A percentile compares a stretch with the other conserved stretches of the same genome.
Evolutionary conservation across 2,113 vertebrate species (phyloP).

Genomic region (Ellobius talpinus): DNA sequence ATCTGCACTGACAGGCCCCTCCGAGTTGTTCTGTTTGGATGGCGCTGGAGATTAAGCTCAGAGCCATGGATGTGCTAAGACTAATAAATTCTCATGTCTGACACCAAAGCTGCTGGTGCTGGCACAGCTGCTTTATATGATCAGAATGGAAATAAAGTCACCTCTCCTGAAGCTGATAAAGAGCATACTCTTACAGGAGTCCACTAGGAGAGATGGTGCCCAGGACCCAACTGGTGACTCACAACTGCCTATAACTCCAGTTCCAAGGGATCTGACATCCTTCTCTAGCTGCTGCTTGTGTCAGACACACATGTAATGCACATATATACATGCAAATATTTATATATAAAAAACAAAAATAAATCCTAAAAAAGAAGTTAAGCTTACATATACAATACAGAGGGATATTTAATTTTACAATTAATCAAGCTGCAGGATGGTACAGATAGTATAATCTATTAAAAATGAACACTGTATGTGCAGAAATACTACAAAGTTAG

Average conservation of each 20-base stretch:
- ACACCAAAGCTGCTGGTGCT: neutral
- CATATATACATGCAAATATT: neutral
- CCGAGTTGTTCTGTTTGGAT: neutral
- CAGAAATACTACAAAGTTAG: neutral
- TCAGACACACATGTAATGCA: neutral
- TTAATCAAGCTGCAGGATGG: conserved; percentile 44
- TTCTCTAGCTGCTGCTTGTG: too few relatives aligned
- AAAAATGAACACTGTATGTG: conserved; percentile 30
- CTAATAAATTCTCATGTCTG: neutral
- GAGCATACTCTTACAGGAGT: neutral
- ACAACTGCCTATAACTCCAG: neutral
- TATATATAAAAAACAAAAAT: neutral
- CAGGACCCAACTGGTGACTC: neutral
- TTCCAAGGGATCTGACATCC: neutral
- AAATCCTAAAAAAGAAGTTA: neutral
- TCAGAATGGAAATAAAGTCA: neutral
- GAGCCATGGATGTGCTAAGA: neutral
- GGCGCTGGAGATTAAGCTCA: neutral
- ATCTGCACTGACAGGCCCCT: neutral
- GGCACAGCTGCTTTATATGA: neutral
- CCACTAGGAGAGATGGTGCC: neutral
- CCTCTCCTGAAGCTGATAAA: neutral
- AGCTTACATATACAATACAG: neutral
- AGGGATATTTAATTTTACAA: conserved; percentile 12
- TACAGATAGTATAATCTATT: neutral